phyloP scores from a whole-genome alignment of 37 sponge, comb jelly and placozoan species.

The Eunapius fragilis region DNA sequence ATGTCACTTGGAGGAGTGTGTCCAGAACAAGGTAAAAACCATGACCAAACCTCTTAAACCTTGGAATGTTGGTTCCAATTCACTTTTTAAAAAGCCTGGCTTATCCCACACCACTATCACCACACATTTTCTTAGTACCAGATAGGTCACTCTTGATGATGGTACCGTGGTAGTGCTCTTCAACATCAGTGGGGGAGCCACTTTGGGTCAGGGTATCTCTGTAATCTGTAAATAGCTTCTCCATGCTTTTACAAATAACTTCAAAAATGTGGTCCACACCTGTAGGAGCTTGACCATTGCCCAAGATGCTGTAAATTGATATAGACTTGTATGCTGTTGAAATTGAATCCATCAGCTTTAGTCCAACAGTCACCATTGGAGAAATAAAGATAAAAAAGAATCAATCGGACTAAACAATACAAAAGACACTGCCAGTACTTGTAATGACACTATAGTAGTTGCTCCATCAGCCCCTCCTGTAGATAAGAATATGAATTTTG shows the following conservation, averaged over 20 bases:
- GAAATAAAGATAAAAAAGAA: too few relatives aligned
- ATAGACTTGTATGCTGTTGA: too few relatives aligned
- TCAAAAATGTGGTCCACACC: constrained; percentile 1
- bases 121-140: constrained; percentile 30
- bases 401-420: too few relatives aligned
- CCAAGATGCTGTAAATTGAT: too few relatives aligned
- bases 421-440: too few relatives aligned
- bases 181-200: constrained; percentile 14
- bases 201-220: background rate
- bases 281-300: too few relatives aligned
- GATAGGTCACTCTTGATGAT: constrained; percentile 64
- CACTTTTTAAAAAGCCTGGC: constrained; percentile 38
- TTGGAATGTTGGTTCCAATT: constrained; percentile 55
- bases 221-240: constrained; percentile 27
- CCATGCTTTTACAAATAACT: constrained; percentile 1
- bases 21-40: constrained; percentile 83
- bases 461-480: too few relatives aligned
- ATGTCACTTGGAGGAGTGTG: constrained; percentile 81
- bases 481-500: too few relatives aligned
- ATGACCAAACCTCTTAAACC: constrained; percentile 68
- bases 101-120: constrained; percentile 57
- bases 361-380: too few relatives aligned
- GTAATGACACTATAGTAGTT: too few relatives aligned
- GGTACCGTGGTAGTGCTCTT: constrained; percentile 77
- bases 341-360: too few relatives aligned